Base-by-base conservation (phyloP, 1,140 invertebrate genomes). In the Sitophilus oryzae region DNA sequence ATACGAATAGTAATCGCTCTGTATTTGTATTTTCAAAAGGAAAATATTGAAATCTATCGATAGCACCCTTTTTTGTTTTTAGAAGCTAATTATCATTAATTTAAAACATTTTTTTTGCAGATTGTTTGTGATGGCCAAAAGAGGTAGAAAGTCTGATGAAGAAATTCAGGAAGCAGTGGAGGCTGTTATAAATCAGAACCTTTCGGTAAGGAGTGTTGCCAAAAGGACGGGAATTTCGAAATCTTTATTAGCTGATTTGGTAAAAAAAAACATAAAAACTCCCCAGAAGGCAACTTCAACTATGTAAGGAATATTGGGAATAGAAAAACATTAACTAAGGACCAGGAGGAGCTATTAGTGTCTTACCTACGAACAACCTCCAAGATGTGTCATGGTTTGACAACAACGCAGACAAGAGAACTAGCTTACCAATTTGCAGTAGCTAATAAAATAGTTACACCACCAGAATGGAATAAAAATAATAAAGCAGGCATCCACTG, bases 391-490 rank as follows among this genome's bases (percentile, higher is more conserved):
- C 60, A 66, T 50, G 66, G 66, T 18, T 60, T 66, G 20, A 68
- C 63, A 9, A 59, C 56, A 25, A 23, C 21, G 38, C 58, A 61
- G 51, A 55, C 25, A 38, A 37, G 64, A 49, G 15, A 52, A 40
- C 41, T 62, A 34, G 65, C 63, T 14, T 67, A 52, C 54, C 34
- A 64, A 44, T 67, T 59, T 58, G 65, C 65, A 36, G 21, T 46
- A 35, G 63, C 63, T 1, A 55, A 55, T 50, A 30, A 56, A 22
- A 34, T 50, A 37, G 52, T 62, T 20, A 61, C 56, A 53, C 66
- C 63, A 41, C 25, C 11, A 59, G 57, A 55, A 50, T 74, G 71
- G 70, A 56, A 53, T 25, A 40, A 61, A 58, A 74, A 74, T 42
- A 69, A 68, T 57, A 53, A 43, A 42, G 58, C 60, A 15, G 68